Conservation (phyloP, 37 sponge, comb jelly and placozoan species). For the Halisarca cf. caerulea region DNA sequence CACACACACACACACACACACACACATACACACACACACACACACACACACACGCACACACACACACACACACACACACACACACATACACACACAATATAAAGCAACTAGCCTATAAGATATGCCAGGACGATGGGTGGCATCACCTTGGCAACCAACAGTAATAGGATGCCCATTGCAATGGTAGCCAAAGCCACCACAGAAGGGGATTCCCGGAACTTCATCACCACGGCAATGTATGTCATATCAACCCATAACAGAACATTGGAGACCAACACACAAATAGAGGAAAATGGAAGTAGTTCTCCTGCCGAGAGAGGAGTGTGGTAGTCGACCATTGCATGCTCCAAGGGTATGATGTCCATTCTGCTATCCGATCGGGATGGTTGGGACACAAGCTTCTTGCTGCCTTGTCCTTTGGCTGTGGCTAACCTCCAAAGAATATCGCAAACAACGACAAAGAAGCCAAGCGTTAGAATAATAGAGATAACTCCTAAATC, state of each 20-base stretch:
- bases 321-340: conserved; percentile 1
- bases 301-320: background rate
- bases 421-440: background rate
- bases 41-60: conserved; percentile 48
- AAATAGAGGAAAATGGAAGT: conserved; percentile 40
- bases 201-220: conserved; percentile 10
- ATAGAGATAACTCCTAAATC: background rate
- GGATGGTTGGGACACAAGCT: background rate
- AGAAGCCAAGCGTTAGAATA: background rate
- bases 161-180: conserved; percentile 25
- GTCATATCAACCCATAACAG: conserved; percentile 60
- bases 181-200: background rate
- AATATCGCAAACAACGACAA: background rate
- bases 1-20: conserved; percentile 36
- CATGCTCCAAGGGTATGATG: background rate
- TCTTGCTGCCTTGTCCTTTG: background rate
- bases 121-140: conserved; percentile 55
- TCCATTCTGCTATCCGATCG: background rate
- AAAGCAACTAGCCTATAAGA: conserved; percentile 38
- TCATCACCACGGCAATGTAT: conserved; percentile 37
- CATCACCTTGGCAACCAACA: conserved; percentile 40
- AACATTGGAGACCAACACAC: conserved; percentile 44
- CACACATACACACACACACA: conserved; percentile 61
- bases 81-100: conserved; percentile 41
- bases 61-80: conserved; percentile 41